These are phyloP conservation scores for Neotoxoptera formosana DNA, from an alignment of 1,140 invertebrate species.

Conservation along the genomic window DNA sequence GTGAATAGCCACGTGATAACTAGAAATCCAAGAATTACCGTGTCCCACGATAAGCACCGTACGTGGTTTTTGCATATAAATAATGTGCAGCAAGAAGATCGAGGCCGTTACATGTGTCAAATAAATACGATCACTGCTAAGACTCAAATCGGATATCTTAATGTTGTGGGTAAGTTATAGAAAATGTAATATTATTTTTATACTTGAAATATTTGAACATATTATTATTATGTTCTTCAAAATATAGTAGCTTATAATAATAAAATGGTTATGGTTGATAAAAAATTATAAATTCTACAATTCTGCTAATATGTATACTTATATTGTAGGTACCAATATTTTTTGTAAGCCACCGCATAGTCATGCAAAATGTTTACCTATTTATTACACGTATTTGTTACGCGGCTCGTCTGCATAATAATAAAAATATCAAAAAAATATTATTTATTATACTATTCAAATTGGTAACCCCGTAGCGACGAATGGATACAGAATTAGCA, in stretches of 20 bases:
- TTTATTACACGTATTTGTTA: neutral
- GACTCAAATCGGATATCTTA: slow-evolving; percentile 89
- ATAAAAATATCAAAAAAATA: neutral
- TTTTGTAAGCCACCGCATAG: neutral
- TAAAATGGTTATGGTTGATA: neutral
- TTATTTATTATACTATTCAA: neutral
- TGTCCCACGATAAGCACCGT: slow-evolving; percentile 84
- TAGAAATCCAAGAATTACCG: slow-evolving; percentile 87
- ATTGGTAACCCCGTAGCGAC: neutral
- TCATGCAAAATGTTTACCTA: neutral
- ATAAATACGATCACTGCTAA: slow-evolving; percentile 93
- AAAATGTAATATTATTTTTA: neutral
- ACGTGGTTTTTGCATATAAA: slow-evolving; percentile 92
- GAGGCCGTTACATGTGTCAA: slow-evolving; percentile 94
- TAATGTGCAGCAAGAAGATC: slow-evolving; percentile 88
- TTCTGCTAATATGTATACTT: neutral
- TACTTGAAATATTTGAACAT: neutral
- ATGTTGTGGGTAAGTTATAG: slow-evolving; percentile 84
- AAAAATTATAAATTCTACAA: neutral
- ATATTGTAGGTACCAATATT: neutral
- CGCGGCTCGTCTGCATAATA: neutral
- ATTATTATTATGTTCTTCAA: neutral
- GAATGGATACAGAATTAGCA: neutral
- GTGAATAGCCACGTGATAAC: slow-evolving; percentile 93
- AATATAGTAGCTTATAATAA: neutral